Percentiles rank a stretch among this genome's conserved stretches.
Evolutionary conservation across 2,797 vertebrate genomes (phyloP).

Genomic region (Remorina albescens): DNA sequence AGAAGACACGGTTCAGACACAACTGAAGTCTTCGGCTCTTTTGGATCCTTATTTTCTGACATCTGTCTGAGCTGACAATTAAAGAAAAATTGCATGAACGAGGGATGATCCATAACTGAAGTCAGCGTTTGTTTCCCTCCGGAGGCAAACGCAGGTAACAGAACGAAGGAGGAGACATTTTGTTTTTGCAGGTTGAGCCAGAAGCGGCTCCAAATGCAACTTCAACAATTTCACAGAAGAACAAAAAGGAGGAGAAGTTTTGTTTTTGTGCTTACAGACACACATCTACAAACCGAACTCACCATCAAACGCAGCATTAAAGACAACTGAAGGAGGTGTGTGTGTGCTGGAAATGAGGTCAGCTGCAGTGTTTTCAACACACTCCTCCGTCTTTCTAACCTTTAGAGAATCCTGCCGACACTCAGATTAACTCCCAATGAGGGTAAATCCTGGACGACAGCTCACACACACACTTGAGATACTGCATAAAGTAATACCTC

Average conservation of each 20-base stretch:
- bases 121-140: too few species aligned
- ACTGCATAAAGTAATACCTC: conserved; percentile 58
- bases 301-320: conserved; percentile 17
- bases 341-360: conserved; percentile 67
- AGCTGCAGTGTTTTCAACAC: conserved; percentile 61
- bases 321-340: conserved; percentile 32
- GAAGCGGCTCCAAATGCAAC: neutral
- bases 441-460: conserved; percentile 78
- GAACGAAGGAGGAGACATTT: neutral
- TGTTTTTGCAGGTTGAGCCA: neutral
- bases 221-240: neutral
- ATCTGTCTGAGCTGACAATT: neutral
- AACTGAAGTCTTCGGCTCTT: too few species aligned
- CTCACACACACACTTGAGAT: conserved; percentile 46
- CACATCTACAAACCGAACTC: conserved; percentile 13
- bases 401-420: conserved; percentile 75
- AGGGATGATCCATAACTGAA: neutral
- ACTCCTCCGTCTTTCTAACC: conserved; percentile 70
- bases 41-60: too few species aligned
- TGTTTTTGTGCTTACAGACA: neutral
- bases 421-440: conserved; percentile 74
- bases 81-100: neutral
- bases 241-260: neutral
- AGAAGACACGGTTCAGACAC: too few species aligned
- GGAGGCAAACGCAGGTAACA: neutral